These are phyloP conservation scores for Tipula confusa DNA, from an alignment of 2,888 invertebrate genomes.

Conservation along the genomic window DNA sequence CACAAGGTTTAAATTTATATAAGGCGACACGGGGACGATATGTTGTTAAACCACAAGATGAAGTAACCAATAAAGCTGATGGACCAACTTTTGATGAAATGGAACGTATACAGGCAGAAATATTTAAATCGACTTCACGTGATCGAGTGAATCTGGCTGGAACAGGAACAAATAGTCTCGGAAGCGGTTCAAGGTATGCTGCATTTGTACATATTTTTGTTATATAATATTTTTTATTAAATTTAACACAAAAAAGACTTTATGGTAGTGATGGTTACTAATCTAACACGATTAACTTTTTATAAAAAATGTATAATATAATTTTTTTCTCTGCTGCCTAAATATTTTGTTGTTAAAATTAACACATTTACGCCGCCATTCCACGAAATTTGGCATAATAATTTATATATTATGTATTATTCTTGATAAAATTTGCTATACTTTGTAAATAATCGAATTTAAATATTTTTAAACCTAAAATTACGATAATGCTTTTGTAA, in stretches of 20 bases:
- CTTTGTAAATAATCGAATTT: neutral
- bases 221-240: neutral
- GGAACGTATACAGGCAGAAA: conserved; percentile 54
- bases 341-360: neutral
- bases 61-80: conserved; percentile 62
- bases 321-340: neutral
- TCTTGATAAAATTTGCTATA: neutral
- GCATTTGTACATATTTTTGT: neutral
- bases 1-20: conserved; percentile 48
- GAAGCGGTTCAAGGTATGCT: conserved; percentile 49
- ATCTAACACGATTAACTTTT: neutral
- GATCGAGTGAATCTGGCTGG: conserved; percentile 47
- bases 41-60: conserved; percentile 61
- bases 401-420: neutral
- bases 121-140: conserved; percentile 46
- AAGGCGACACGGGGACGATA: conserved; percentile 56
- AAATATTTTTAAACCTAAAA: neutral
- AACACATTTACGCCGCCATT: neutral
- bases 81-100: conserved; percentile 57
- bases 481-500: neutral
- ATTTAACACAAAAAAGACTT: neutral
- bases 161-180: conserved; percentile 52
- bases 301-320: neutral
- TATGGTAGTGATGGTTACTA: neutral
- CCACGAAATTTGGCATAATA: neutral